A percentile compares a stretch with the other conserved stretches of the same genome.
These are phyloP conservation scores for Diarsia dahlii DNA, from an alignment of 2,888 invertebrate species.

Conservation along the genomic window DNA sequence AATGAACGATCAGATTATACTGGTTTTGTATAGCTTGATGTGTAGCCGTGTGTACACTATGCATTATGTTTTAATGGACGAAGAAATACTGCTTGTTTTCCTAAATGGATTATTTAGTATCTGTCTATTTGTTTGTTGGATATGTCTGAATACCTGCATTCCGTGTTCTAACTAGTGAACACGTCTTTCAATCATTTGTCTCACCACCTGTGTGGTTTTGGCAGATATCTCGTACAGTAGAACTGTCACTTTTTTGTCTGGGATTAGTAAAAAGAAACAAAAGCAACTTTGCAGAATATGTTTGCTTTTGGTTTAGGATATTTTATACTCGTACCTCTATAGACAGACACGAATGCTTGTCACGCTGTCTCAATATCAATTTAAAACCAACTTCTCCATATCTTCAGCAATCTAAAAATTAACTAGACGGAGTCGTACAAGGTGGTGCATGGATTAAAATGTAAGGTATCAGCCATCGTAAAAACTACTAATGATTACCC, in stretches of 20 bases:
- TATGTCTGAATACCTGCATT: slow-evolving; percentile 1
- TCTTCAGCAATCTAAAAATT: background rate
- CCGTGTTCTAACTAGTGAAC: background rate
- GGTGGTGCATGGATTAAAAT: background rate
- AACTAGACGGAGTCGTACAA: background rate
- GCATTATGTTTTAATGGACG: slow-evolving; percentile 55
- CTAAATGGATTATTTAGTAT: slow-evolving; percentile 43
- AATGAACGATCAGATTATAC: too few species aligned
- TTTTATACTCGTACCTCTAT: background rate
- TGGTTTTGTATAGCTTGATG: too few species aligned
- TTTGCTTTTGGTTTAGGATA: background rate
- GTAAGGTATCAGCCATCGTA: background rate
- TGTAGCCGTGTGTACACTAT: slow-evolving; percentile 50
- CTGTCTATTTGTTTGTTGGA: slow-evolving; percentile 5
- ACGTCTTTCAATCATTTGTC: background rate
- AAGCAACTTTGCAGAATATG: background rate
- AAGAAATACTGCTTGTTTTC: slow-evolving; percentile 52
- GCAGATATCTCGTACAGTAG: background rate
- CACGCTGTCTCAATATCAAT: background rate
- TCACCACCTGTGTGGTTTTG: background rate
- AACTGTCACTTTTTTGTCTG: background rate
- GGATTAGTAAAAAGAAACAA: background rate
- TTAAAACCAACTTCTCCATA: background rate
- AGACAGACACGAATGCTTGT: background rate
- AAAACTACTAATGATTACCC: background rate